phyloP scores from a whole-genome alignment of 2,888 invertebrate genomes.

The Monopis laevigella region DNA sequence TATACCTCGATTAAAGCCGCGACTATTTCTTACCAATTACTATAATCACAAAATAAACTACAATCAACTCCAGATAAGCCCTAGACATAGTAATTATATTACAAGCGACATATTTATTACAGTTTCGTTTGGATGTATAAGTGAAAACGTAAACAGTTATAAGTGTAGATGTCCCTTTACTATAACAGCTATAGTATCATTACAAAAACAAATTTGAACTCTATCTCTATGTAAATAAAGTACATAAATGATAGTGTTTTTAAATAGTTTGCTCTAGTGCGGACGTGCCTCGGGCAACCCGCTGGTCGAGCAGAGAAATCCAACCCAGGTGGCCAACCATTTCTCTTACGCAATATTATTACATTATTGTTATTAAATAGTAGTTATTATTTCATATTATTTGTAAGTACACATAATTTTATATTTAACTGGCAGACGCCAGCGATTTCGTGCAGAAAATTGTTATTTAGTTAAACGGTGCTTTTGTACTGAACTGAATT shows the following conservation, averaged over 20 bases:
- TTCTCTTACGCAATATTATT: constrained; percentile 8
- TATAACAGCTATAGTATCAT: not conserved
- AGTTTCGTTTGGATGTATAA: constrained; percentile 5
- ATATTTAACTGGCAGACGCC: not conserved
- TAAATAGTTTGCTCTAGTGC: not conserved
- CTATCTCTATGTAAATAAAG: not conserved
- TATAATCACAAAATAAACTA: constrained; percentile 11
- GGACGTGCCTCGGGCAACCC: constrained; percentile 8
- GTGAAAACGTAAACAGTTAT: constrained; percentile 8
- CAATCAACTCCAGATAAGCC: not conserved
- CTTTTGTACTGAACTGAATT: too few relatives aligned
- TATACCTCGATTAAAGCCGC: not conserved
- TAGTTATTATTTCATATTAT: not conserved
- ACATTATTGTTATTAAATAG: constrained; percentile 6
- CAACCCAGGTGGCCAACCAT: constrained; percentile 11
- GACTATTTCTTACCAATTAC: constrained; percentile 8
- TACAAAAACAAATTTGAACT: not conserved
- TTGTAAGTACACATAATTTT: not conserved
- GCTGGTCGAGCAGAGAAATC: constrained; percentile 5
- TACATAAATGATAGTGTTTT: constrained; percentile 1
- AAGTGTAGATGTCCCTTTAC: constrained; percentile 8
- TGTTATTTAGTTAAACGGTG: too few relatives aligned
- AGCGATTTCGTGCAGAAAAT: too few relatives aligned
- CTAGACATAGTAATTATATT: constrained; percentile 4
- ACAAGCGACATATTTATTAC: constrained; percentile 9